Evolutionary conservation across 1,140 invertebrate species (phyloP).

Genomic region (Chironomus tepperi): DNA sequence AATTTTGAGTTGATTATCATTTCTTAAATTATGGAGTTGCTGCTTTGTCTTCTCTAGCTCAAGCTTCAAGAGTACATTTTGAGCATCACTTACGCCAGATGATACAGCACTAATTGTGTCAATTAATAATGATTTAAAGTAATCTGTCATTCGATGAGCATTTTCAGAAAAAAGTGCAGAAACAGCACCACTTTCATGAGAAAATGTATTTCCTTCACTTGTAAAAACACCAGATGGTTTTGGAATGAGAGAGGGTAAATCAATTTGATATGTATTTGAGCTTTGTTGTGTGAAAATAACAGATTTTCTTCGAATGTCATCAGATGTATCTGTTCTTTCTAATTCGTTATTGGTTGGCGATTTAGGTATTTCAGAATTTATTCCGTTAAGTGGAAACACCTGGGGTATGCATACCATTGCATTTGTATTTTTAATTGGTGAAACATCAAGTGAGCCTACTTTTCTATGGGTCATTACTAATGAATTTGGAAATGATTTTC

Average conservation of each 20-base stretch:
- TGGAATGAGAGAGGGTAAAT: neutral
- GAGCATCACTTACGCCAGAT: conserved; percentile 42
- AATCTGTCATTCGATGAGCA: conserved; percentile 43
- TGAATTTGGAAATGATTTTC: conserved; percentile 33
- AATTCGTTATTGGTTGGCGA: neutral
- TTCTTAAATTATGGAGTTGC: conserved; percentile 28
- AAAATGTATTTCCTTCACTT: neutral
- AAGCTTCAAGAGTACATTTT: conserved; percentile 46
- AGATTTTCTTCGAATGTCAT: neutral
- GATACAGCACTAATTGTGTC: conserved; percentile 48
- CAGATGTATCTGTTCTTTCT: neutral
- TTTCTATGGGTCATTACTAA: neutral
- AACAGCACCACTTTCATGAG: neutral
- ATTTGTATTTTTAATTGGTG: neutral
- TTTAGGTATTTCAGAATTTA: neutral
- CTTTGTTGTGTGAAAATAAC: neutral
- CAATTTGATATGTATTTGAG: neutral
- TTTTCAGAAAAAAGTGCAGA: neutral
- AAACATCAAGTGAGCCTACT: conserved; percentile 24
- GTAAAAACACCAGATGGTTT: conserved; percentile 1
- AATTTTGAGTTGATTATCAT: conserved; percentile 43
- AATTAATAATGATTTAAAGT: conserved; percentile 47
- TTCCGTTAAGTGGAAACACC: neutral
- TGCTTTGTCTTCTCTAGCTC: conserved; percentile 58
- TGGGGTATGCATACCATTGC: conserved; percentile 13